phyloP scores from a whole-genome alignment of 2,797 vertebrate species.

The Phalloptychus januarius region DNA sequence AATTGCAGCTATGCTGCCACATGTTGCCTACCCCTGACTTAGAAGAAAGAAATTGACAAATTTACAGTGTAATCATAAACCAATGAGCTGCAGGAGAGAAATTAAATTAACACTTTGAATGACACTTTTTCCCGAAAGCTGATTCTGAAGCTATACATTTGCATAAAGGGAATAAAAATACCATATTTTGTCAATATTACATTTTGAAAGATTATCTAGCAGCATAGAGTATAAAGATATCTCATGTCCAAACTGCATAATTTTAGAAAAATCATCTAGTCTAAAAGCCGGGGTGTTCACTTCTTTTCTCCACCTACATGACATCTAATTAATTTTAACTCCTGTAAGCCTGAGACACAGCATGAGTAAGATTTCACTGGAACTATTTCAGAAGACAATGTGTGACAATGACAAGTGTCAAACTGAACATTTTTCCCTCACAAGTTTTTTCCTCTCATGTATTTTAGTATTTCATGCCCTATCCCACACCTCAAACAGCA shows the following conservation, averaged over 20 bases:
- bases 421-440: constrained; percentile 31
- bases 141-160: constrained; percentile 35
- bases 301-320: constrained; percentile 12
- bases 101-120: constrained; percentile 46
- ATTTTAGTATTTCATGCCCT: constrained; percentile 37
- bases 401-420: constrained; percentile 56
- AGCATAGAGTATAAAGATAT: background rate
- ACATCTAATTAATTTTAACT: constrained; percentile 24
- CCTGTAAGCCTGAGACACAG: constrained; percentile 21
- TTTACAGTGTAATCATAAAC: constrained; percentile 57
- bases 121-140: constrained; percentile 42
- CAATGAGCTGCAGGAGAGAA: constrained; percentile 52
- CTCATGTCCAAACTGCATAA: constrained; percentile 14
- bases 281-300: constrained; percentile 10
- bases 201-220: constrained; percentile 17
- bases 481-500: constrained; percentile 2
- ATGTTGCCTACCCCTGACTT: background rate
- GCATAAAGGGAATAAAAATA: constrained; percentile 9
- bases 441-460: background rate
- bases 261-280: constrained; percentile 8
- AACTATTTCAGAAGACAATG: constrained; percentile 45
- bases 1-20: background rate
- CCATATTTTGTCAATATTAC: constrained; percentile 18
- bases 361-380: constrained; percentile 22
- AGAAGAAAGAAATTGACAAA: constrained; percentile 32